A percentile compares a stretch with the other conserved stretches of the same genome.
These are phyloP conservation scores for Gryon sp. DNA, from an alignment of 1,140 invertebrate genomes.

Conservation along the genomic window DNA sequence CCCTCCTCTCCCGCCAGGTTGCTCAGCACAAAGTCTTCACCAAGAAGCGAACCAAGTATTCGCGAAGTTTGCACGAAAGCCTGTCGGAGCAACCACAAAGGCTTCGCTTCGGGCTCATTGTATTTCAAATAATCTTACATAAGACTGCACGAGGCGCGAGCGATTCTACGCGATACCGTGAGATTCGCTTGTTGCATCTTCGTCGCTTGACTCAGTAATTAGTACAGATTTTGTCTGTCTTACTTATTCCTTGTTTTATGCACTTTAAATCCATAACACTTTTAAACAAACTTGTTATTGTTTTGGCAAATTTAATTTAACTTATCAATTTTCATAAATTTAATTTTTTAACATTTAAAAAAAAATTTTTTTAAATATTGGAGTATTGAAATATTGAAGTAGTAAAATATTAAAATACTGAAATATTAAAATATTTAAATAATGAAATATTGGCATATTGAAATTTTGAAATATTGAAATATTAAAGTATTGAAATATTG, in stretches of 20 bases:
- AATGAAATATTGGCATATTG: too few relatives aligned
- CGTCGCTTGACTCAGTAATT: conserved; percentile 48
- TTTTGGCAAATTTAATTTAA: too few relatives aligned
- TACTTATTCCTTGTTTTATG: conserved; percentile 28
- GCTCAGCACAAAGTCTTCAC: conserved; percentile 64
- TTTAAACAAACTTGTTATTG: too few relatives aligned
- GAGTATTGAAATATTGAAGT: too few relatives aligned
- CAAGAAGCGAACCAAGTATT: conserved; percentile 69
- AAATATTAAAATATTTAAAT: too few relatives aligned
- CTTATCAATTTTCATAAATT: too few relatives aligned
- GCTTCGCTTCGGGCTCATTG: conserved; percentile 66
- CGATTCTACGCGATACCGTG: conserved; percentile 48
- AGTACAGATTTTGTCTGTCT: conserved; percentile 52
- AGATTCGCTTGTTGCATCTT: background rate
- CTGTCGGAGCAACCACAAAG: conserved; percentile 69
- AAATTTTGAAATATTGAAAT: too few relatives aligned
- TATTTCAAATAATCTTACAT: conserved; percentile 66
- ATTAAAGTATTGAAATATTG: too few relatives aligned
- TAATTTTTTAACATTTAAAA: too few relatives aligned
- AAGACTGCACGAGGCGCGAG: conserved; percentile 39
- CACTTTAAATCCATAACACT: conserved; percentile 13
- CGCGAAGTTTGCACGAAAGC: conserved; percentile 69
- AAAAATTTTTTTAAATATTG: too few relatives aligned
- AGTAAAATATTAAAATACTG: too few relatives aligned
- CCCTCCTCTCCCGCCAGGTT: background rate